Conservation (phyloP, 1,140 invertebrate species). For the Papilio xuthus region DNA sequence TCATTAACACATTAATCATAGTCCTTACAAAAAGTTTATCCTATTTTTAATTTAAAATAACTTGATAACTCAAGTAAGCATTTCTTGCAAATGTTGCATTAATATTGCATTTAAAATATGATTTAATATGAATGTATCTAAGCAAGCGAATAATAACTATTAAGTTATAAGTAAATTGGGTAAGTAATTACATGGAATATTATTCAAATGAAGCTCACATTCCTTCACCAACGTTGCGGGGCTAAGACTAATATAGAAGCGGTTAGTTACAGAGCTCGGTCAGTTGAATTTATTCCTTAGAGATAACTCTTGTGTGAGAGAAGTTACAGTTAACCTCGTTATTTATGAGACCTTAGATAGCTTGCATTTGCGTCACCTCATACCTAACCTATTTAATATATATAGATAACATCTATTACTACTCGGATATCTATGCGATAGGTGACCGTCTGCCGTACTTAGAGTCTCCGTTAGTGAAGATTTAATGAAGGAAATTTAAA, state of each 20-base stretch:
- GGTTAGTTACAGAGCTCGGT: slow-evolving; percentile 13
- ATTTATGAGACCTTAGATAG: slow-evolving; percentile 24
- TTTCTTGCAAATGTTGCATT: too few species aligned
- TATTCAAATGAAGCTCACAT: slow-evolving; percentile 9
- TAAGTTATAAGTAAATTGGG: not conserved
- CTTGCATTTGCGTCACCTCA: not conserved
- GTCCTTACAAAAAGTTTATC: not conserved
- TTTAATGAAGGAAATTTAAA: not conserved
- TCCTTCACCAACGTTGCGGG: not conserved
- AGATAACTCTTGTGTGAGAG: slow-evolving; percentile 19
- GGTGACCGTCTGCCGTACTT: not conserved
- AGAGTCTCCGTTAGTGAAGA: not conserved
- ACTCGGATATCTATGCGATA: not conserved
- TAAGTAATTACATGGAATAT: not conserved
- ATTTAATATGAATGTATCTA: not conserved
- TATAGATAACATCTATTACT: not conserved
- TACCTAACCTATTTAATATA: not conserved
- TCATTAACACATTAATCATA: not conserved
- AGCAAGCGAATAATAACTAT: not conserved
- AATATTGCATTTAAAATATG: too few species aligned
- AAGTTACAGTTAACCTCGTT: slow-evolving; percentile 19
- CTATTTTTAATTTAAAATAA: not conserved
- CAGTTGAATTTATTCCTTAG: slow-evolving; percentile 23
- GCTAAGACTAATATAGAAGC: slow-evolving; percentile 10
- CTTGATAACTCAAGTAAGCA: not conserved